These are phyloP conservation scores for Choloepus hoffmanni DNA, from an alignment of 2,113 vertebrate genomes.

Conservation along the genomic window DNA sequence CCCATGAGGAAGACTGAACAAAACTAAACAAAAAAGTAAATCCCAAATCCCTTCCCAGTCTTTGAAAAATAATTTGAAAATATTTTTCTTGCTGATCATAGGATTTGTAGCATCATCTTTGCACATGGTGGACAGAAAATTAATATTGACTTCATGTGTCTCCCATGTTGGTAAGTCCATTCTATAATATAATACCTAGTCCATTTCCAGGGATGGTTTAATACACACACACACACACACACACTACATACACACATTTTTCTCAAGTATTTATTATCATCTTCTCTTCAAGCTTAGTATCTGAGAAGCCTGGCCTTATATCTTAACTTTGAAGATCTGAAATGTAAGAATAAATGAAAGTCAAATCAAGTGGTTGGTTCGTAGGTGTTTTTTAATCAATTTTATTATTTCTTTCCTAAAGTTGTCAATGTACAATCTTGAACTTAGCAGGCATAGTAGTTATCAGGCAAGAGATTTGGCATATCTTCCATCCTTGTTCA, in stretches of 20 bases:
- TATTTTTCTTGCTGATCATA: background rate
- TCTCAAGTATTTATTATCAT: background rate
- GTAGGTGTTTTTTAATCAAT: background rate
- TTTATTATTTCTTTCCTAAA: slow-evolving; percentile 45
- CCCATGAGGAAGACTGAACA: background rate
- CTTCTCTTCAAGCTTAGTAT: background rate
- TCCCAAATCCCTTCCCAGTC: background rate
- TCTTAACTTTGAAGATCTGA: background rate
- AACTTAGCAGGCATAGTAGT: slow-evolving; percentile 47
- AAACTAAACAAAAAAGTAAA: slow-evolving; percentile 16
- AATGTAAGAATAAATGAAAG: slow-evolving; percentile 14
- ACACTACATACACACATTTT: background rate
- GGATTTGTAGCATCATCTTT: background rate
- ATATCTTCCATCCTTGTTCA: slow-evolving; percentile 51
- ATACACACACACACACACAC: too few relatives aligned
- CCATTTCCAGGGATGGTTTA: background rate
- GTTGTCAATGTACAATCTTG: slow-evolving; percentile 30
- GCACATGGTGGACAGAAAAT: background rate
- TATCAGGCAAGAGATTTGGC: slow-evolving; percentile 22
- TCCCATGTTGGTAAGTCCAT: background rate
- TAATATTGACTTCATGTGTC: background rate
- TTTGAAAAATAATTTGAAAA: background rate
- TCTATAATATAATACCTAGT: background rate
- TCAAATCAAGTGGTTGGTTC: background rate
- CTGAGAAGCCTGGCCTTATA: background rate